A percentile compares a stretch with the other conserved stretches of the same genome.
Conservation (phyloP, 2,797 vertebrate species). For the Peromyscus attwateri region DNA sequence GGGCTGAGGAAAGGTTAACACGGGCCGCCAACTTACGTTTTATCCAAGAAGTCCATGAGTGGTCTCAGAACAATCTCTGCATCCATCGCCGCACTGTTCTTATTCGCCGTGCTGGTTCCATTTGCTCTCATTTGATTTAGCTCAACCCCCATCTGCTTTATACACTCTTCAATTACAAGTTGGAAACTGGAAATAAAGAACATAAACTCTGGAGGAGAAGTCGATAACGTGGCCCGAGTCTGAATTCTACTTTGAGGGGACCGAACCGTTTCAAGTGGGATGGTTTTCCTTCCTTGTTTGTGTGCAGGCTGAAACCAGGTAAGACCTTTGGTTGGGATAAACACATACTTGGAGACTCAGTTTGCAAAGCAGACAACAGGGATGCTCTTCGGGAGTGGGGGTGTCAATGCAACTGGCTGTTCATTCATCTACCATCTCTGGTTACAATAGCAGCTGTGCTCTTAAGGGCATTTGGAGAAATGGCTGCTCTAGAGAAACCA, state of each 20-base stretch:
- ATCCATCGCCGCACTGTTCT: slow-evolving; percentile 94
- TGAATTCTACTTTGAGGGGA: neutral
- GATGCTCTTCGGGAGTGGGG: neutral
- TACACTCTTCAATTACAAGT: slow-evolving; percentile 95
- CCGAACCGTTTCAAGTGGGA: neutral
- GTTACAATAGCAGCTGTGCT: neutral
- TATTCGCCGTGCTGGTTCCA: slow-evolving; percentile 89
- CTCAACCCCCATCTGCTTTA: slow-evolving; percentile 97
- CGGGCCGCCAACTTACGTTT: slow-evolving; percentile 90
- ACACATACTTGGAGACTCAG: neutral
- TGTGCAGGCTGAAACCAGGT: slow-evolving; percentile 2
- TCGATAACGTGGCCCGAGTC: neutral
- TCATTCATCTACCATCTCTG: neutral
- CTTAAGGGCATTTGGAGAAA: neutral
- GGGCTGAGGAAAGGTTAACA: neutral
- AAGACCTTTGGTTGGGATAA: neutral
- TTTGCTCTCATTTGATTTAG: slow-evolving; percentile 95
- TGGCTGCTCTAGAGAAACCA: neutral
- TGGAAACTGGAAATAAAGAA: slow-evolving; percentile 91
- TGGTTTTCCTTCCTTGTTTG: neutral
- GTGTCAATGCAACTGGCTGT: neutral
- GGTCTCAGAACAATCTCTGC: slow-evolving; percentile 96
- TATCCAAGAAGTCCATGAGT: slow-evolving; percentile 98
- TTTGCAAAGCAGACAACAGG: neutral
- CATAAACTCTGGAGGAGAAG: slow-evolving; percentile 59